phyloP scores from a whole-genome alignment of 2,797 vertebrate species.

The Intellagama lesueurii region DNA sequence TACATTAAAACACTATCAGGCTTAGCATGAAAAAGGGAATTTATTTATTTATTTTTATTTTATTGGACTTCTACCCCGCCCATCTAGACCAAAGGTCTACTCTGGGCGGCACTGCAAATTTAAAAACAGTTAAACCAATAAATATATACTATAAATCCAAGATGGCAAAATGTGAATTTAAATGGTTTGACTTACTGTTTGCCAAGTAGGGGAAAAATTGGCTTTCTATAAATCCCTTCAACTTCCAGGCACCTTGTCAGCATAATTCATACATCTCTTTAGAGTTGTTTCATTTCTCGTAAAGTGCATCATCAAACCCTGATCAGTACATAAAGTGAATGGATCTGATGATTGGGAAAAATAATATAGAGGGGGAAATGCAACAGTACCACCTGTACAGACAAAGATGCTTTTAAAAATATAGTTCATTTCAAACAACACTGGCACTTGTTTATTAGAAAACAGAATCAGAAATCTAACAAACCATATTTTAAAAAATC shows the following conservation, averaged over 20 bases:
- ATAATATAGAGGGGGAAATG: too few relatives aligned
- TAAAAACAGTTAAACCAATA: too few relatives aligned
- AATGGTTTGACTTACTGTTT: background rate
- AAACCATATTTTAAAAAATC: background rate
- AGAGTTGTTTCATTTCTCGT: constrained; percentile 10
- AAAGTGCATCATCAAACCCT: background rate
- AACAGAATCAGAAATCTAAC: background rate
- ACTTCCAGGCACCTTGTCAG: background rate
- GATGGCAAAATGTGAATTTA: too few relatives aligned
- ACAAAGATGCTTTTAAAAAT: too few relatives aligned
- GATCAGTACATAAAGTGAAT: background rate
- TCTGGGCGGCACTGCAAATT: too few relatives aligned
- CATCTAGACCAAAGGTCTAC: too few relatives aligned
- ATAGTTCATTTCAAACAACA: too few relatives aligned
- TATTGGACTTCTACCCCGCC: too few relatives aligned
- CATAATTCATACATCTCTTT: background rate
- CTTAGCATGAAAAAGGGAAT: background rate
- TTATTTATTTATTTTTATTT: too few relatives aligned
- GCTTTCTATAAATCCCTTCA: background rate
- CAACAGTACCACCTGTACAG: too few relatives aligned
- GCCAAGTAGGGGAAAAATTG: background rate
- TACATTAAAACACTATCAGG: background rate
- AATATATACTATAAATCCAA: too few relatives aligned
- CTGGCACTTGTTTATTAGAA: background rate
- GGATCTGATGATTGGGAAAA: too few relatives aligned